Percentiles rank a stretch among this genome's conserved stretches.
Conservation (phyloP, 1,140 invertebrate genomes). For the Patella vulgata region DNA sequence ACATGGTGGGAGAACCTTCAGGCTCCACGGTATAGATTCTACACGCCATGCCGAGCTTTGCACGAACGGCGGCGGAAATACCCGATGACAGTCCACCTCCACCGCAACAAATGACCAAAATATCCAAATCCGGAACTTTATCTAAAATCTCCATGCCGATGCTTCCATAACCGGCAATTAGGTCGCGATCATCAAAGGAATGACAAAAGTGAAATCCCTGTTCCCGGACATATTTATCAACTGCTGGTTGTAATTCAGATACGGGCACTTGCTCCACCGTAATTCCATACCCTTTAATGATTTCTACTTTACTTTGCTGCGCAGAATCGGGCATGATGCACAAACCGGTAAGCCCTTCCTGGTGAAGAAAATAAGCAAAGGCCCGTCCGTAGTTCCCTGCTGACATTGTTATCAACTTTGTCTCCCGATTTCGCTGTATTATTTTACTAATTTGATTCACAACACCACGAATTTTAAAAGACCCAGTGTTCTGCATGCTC, state of each 20-base stretch:
- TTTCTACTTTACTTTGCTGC: conserved; percentile 42
- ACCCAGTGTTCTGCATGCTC: conserved; percentile 60
- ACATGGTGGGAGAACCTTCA: conserved; percentile 54
- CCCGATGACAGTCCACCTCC: conserved; percentile 59
- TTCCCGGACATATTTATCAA: conserved; percentile 44
- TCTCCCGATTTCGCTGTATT: conserved; percentile 23
- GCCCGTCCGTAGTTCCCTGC: conserved; percentile 64
- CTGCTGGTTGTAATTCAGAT: conserved; percentile 40
- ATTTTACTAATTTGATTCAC: conserved; percentile 51
- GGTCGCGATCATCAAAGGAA: conserved; percentile 54
- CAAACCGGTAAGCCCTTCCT: conserved; percentile 35
- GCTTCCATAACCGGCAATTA: conserved; percentile 58
- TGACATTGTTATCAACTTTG: conserved; percentile 52
- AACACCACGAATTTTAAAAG: conserved; percentile 59
- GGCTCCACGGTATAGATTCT: conserved; percentile 60
- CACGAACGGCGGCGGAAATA: conserved; percentile 46
- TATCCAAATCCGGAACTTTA: conserved; percentile 47
- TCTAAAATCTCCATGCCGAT: conserved; percentile 55
- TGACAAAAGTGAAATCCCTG: conserved; percentile 49
- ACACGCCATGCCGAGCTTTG: conserved; percentile 34
- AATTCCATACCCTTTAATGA: conserved; percentile 53
- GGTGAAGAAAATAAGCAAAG: conserved; percentile 50
- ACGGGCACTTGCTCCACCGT: conserved; percentile 42
- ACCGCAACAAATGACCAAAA: conserved; percentile 58
- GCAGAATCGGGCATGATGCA: conserved; percentile 57